Percentiles rank a stretch among this genome's conserved stretches.
Conservation (phyloP, 2,888 invertebrate species). For the Polydrusus tereticollis region DNA sequence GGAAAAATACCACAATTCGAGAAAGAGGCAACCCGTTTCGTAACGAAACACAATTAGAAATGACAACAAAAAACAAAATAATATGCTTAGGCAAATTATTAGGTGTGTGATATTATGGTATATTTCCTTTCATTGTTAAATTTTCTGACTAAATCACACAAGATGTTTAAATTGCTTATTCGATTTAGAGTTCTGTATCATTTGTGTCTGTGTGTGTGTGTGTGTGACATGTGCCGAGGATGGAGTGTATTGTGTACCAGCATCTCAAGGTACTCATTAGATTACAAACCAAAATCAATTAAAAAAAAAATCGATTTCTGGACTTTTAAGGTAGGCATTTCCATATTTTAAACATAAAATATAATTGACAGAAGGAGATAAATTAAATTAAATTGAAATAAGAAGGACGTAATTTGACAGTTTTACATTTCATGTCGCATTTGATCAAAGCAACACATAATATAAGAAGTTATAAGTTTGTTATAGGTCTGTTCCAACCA, state of each 20-base stretch:
- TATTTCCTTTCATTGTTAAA: constrained; percentile 9
- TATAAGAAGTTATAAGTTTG: no score
- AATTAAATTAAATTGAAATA: no score
- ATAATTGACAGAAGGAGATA: no score
- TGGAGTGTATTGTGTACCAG: background rate
- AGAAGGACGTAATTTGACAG: no score
- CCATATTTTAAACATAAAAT: no score
- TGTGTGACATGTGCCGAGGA: background rate
- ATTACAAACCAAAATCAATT: background rate
- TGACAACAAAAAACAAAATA: constrained; percentile 4
- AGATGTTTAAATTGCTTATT: background rate
- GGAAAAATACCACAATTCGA: background rate
- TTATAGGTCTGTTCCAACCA: no score
- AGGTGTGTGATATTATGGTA: background rate
- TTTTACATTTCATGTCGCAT: no score
- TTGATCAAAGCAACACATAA: no score
- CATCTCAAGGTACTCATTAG: background rate
- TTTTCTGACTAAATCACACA: constrained; percentile 5
- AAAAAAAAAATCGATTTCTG: background rate
- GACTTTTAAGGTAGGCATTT: no score
- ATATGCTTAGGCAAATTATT: background rate
- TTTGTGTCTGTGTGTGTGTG: no score
- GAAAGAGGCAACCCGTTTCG: background rate
- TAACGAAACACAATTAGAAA: constrained; percentile 1
- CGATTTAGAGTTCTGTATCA: background rate